phyloP scores from a whole-genome alignment of 2,113 vertebrate species.

The Natator depressus region DNA sequence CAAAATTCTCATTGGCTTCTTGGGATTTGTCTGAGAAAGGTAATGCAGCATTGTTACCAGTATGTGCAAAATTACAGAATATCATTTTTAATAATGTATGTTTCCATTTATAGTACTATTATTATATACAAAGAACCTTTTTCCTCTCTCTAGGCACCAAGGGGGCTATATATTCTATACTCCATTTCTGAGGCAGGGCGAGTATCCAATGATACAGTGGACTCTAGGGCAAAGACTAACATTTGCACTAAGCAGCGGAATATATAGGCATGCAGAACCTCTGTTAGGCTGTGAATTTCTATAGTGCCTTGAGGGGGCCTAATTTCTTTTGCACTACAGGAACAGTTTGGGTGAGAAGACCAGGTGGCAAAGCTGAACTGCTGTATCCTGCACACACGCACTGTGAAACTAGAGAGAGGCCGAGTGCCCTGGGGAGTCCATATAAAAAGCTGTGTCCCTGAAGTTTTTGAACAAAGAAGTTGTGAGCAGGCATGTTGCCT shows the following conservation, averaged over 20 bases:
- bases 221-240: background rate
- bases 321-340: conserved; percentile 47
- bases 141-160: background rate
- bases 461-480: conserved; percentile 55
- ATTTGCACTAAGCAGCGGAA: conserved; percentile 43
- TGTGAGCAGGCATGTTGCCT: conserved; percentile 15
- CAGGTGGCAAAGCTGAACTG: conserved; percentile 57
- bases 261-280: conserved; percentile 51
- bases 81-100: background rate
- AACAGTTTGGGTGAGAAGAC: conserved; percentile 56
- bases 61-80: no score
- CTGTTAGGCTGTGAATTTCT: conserved; percentile 58
- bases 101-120: background rate
- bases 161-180: background rate
- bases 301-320: conserved; percentile 58
- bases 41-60: background rate
- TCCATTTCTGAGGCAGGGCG: background rate
- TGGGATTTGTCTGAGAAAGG: background rate
- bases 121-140: background rate
- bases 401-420: conserved; percentile 56
- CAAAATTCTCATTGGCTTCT: background rate
- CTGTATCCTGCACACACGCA: conserved; percentile 72
- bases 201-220: background rate
- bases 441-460: background rate
- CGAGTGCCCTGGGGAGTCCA: conserved; percentile 48